These are phyloP conservation scores for Teinopalpus imperialis DNA, from an alignment of 2,888 invertebrate genomes.

Conservation along the genomic window DNA sequence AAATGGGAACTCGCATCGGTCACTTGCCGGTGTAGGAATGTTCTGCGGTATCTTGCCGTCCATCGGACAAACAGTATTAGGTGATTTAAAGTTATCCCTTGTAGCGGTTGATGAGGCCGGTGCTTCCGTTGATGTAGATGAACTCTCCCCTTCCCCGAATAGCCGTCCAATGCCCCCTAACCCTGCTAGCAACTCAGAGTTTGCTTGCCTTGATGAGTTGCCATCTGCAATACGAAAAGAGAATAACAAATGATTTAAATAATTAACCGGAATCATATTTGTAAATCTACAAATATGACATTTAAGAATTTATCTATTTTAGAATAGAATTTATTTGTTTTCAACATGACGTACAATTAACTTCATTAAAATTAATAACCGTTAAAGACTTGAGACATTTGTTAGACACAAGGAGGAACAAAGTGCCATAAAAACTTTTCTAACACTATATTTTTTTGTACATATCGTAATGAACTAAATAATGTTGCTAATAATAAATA, in stretches of 20 bases:
- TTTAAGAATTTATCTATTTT: too few species aligned
- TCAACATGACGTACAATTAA: too few species aligned
- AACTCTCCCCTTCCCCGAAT: slow-evolving; percentile 46
- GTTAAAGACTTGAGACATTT: too few species aligned
- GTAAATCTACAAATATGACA: too few species aligned
- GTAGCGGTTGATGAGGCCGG: slow-evolving; percentile 43
- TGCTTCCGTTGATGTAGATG: slow-evolving; percentile 35
- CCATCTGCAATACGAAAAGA: slow-evolving; percentile 45
- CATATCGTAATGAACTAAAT: too few species aligned
- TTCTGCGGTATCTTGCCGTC: slow-evolving; percentile 86
- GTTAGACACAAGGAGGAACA: too few species aligned
- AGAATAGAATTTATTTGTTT: too few species aligned
- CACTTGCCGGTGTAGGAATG: slow-evolving; percentile 79
- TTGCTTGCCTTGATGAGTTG: slow-evolving; percentile 54
- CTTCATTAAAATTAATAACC: too few species aligned
- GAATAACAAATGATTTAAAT: not conserved
- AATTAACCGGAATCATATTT: too few species aligned
- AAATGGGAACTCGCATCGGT: slow-evolving; percentile 89
- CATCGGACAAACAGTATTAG: slow-evolving; percentile 94
- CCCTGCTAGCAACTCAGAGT: slow-evolving; percentile 60
- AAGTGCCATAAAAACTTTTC: too few species aligned
- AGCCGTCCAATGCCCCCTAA: slow-evolving; percentile 67
- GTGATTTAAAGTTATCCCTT: slow-evolving; percentile 85
- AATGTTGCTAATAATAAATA: too few species aligned
- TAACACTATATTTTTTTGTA: too few species aligned